Evolutionary conservation across 2,113 vertebrate genomes (phyloP), one percentile per base, ranked within the genome.

Genomic region (Aix galericulata): DNA sequence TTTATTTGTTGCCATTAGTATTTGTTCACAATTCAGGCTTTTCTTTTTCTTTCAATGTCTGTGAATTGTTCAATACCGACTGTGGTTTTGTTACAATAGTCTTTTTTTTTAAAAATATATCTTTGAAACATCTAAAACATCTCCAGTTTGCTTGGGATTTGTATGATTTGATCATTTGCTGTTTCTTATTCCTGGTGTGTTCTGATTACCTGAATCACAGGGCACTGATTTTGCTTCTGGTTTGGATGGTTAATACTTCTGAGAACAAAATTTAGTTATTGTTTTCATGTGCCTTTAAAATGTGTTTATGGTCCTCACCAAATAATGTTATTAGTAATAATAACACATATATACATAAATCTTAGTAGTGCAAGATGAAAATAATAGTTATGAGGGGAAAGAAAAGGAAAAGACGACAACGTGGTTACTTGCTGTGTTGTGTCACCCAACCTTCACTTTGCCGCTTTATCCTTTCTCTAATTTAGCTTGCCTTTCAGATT

Each of bases 1-100:
- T 95, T 96, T 96, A 96, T 95, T 95, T 95, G 87, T 97, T 93
- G 87, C 84, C 1, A 1, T 80, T 89, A 66, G 59, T 94, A 94
- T 93, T 82, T 94, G 84, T 95, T 95, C 91, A 95, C 91, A 86
- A 89, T 87, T 87, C 85, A 55, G 89, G 38, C 58, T 71, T 67
- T 72, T 60, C 59, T 59, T 46, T 62, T 9, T 36, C 25, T 31
- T 76, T 66, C 21, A 5, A 17, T 23, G 31, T 2, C 72, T 36
- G 31, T 20, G 67, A 86, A 77, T 89, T 85, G 94, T 79, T 86
- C 15, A 1, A 31, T n/a, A 69, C 71, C 3, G 2, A 13, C 50
- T 31, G 36, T 10, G 74, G 29, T 27, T 76, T 89, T 89, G 62
- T 59, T 50, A 26, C 20, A 84, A 66, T 2, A 40, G 42, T 8